Conservation (phyloP, 2,113 vertebrate genomes). For the Chloroceryle aenea region DNA sequence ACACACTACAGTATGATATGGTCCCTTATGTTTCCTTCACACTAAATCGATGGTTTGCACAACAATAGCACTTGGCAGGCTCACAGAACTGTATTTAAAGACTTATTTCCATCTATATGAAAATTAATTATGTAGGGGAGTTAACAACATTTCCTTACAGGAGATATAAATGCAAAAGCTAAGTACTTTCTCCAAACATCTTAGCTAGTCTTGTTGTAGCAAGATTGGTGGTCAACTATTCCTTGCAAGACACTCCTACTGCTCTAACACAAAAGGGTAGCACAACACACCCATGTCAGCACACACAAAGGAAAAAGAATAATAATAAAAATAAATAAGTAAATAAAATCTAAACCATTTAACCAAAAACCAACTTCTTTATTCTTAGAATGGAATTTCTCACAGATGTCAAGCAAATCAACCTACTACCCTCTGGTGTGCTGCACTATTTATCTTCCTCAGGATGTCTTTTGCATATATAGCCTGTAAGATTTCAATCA, state of each 20-base stretch:
- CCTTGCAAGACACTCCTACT: background rate
- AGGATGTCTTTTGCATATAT: background rate
- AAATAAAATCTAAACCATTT: background rate
- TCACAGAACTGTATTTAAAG: background rate
- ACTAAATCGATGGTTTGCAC: background rate
- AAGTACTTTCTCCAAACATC: background rate
- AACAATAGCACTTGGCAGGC: background rate
- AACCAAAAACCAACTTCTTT: background rate
- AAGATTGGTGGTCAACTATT: background rate
- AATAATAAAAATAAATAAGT: background rate
- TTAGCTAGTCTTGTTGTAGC: background rate
- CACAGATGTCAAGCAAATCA: background rate
- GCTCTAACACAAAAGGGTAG: background rate
- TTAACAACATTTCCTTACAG: background rate
- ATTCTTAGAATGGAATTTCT: background rate
- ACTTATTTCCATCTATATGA: background rate
- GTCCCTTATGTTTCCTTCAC: background rate
- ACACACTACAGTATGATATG: background rate
- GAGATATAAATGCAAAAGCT: background rate
- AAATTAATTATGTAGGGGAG: constrained; percentile 5
- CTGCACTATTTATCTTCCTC: background rate
- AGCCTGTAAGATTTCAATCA: background rate
- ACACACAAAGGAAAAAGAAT: background rate
- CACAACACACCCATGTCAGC: background rate
- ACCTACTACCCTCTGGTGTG: background rate